Evolutionary conservation across 2,888 invertebrate species (phyloP).

Genomic region (Dynastes grantii): DNA sequence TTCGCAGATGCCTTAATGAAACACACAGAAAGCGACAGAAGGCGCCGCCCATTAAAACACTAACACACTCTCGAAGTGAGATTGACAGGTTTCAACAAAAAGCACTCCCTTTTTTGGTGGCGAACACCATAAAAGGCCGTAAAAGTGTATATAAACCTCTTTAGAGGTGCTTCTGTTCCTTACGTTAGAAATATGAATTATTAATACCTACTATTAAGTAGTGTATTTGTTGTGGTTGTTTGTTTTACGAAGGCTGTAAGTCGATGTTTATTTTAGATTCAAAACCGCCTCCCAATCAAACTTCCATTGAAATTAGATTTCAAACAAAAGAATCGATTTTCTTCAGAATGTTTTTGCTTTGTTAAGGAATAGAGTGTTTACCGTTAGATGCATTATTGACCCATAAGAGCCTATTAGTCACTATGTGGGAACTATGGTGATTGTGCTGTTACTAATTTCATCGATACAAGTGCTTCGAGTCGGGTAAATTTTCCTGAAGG

Average conservation of each 20-base stretch:
- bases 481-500: too few species aligned
- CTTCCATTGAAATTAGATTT: not conserved
- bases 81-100: conserved; percentile 13
- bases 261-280: conserved; percentile 10
- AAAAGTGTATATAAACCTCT: not conserved
- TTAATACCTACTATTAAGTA: conserved; percentile 19
- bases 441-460: too few species aligned
- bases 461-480: too few species aligned
- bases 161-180: conserved; percentile 2
- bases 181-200: conserved; percentile 35
- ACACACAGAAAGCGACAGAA: conserved; percentile 12
- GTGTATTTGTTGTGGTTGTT: not conserved
- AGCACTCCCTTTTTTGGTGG: conserved; percentile 3
- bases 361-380: not conserved
- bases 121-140: conserved; percentile 22
- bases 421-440: too few species aligned
- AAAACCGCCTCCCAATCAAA: conserved; percentile 36
- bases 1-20: conserved; percentile 41
- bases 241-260: not conserved
- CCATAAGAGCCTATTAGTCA: not conserved
- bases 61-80: not conserved
- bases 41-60: not conserved
- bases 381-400: conserved; percentile 4
- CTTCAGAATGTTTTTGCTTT: not conserved
- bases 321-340: conserved; percentile 3